phyloP scores from a whole-genome alignment of 2,113 vertebrate species.

The Platanista minor region DNA sequence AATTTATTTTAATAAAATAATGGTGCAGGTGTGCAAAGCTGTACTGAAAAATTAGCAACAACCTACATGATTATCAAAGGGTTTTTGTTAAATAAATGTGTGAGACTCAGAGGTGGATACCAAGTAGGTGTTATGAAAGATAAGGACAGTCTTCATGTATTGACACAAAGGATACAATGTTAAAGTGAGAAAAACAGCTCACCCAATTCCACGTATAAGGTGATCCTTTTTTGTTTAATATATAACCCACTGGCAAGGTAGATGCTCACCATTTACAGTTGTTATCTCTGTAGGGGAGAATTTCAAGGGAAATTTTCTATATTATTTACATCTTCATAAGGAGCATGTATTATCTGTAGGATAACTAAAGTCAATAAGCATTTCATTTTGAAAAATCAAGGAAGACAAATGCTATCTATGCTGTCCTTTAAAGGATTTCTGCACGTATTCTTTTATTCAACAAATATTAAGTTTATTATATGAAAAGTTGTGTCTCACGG shows the following conservation, averaged over 20 bases:
- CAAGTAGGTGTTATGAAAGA: not conserved
- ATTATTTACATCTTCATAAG: not conserved
- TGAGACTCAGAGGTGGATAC: not conserved
- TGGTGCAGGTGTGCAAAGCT: not conserved
- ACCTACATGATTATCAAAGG: not conserved
- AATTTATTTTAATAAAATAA: not conserved
- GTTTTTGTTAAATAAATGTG: not conserved
- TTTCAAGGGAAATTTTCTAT: not conserved
- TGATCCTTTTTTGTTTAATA: not conserved
- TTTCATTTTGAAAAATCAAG: not conserved
- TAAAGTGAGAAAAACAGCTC: not conserved
- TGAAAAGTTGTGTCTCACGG: not conserved
- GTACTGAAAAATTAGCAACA: not conserved
- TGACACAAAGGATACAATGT: not conserved
- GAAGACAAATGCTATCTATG: not conserved
- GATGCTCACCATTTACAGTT: not conserved
- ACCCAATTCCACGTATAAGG: not conserved
- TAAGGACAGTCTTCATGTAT: not conserved
- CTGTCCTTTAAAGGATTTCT: not conserved
- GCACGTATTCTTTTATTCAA: not conserved
- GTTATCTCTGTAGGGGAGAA: not conserved
- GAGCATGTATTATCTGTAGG: not conserved
- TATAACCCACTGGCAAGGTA: not conserved
- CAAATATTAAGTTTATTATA: not conserved
- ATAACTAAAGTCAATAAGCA: not conserved